Evolutionary conservation across 2,888 invertebrate species (phyloP), one percentile per base, ranked within the genome.

Genomic region (Heliconius aoede): DNA sequence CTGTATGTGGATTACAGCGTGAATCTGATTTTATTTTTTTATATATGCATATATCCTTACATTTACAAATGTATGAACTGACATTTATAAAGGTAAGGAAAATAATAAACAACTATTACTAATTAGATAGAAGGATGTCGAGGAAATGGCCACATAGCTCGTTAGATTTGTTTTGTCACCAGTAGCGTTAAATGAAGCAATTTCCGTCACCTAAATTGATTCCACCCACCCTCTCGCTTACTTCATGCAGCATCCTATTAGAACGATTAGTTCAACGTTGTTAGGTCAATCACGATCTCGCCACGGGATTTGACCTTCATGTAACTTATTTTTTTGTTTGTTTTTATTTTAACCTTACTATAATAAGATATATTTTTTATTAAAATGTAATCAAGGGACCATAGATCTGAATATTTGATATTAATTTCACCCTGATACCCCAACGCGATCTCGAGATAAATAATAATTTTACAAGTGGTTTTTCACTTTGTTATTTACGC

Each of bases 151-250:
- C 83, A 81, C 84, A 84, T 84, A 82, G 83, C 84, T 72, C 82
- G 75, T 81, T 80, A 81, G 83, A 82, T 83, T 84, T 85, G 85
- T 87, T 89, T 87, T 85, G 86, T 88, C 85, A 86, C 85, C 83
- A 86, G 83, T 85, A 84, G 85, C 85, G 86, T 86, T 87, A 86
- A 89, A 89, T 87, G 86, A 88, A 88, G 87, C 87, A 90, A 90
- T 90, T 89, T 90, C 87, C 89, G 85, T 81, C 84, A 84, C 85
- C 87, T 86, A 89, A 89, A 90, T 87, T 88, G 86, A 88, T 87
- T 88, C 85, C 83, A 81, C 81, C 80, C 82, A 76, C 78, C 78
- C 78, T 74, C 76, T 76, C 76, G 77, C 76, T 80, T 74, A 77
- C 80, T 76, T 61, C 81, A 78, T 79, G 79, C 72, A 78, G 78